Base-by-base conservation (phyloP, 1,140 invertebrate genomes). In the Caenorhabditis briggsae region DNA sequence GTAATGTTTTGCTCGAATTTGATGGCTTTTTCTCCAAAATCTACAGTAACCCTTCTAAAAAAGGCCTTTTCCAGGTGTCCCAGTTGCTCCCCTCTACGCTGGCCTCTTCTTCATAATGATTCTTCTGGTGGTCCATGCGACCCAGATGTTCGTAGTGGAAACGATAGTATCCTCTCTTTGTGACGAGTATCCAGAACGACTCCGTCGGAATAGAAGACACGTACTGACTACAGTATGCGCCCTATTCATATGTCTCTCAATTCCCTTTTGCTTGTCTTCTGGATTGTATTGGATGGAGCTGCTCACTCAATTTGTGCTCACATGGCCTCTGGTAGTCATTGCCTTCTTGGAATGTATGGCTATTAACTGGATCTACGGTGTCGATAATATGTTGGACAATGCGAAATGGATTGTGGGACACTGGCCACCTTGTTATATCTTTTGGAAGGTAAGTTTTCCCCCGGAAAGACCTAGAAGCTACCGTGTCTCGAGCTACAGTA, bases 21-120 rank as follows among this genome's bases (percentile, higher is more conserved):
- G 33, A 33, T 2, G 3, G 3, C 3, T 33, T 33, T 33, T n/a
- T n/a, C n/a, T n/a, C n/a, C n/a, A n/a, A 3, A 33, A 33, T 33
- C 33, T 33, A 33, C 33, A 33, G 33, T 33, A 33, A 33, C 33
- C 33, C 33, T 2, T n/a, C n/a, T n/a, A n/a, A n/a, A n/a, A n/a
- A n/a, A n/a, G n/a, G n/a, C n/a, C n/a, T n/a, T n/a, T 33, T 33
- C 1, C 33, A 33, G 90, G 89, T 59, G 93, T 98, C 87, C 96
- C 97, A 0, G 95, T 95, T 43, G 95, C 96, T 0, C 95, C 96
- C 90, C 93, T 97, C 46, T 98, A 97, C 96, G 95, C 96, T 0
- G 92, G 96, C 0, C 93, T 97, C 2, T 98, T 98, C 93, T 98
- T 98, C 93, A 92, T 96, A 18, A 98, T 98, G 97, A 93, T 98